Evolutionary conservation across 2,888 invertebrate genomes (phyloP).

Genomic region (Schizotus pectinicornis): DNA sequence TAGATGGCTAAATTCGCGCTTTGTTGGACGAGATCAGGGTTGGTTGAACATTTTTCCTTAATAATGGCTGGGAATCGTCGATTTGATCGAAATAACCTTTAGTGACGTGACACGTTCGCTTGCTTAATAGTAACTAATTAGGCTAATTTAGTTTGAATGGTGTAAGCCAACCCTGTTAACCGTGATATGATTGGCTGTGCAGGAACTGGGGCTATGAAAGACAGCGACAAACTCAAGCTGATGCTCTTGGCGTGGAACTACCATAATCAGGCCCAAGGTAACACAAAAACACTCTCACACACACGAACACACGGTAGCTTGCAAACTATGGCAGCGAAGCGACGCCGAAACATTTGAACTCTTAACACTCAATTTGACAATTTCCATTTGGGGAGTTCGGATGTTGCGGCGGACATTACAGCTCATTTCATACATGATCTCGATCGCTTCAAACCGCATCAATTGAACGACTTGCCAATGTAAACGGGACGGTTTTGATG

Average conservation of each 20-base stretch:
- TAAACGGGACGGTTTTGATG: conserved; percentile 8
- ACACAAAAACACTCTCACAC: conserved; percentile 29
- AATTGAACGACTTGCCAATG: background rate
- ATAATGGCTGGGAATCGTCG: conserved; percentile 1
- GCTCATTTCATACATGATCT: background rate
- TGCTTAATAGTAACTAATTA: conserved; percentile 8
- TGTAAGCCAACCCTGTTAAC: conserved; percentile 57
- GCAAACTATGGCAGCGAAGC: background rate
- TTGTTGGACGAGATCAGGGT: conserved; percentile 44
- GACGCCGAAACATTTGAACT: too few relatives aligned
- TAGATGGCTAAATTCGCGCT: conserved; percentile 37
- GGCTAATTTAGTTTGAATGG: conserved; percentile 5
- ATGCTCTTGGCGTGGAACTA: conserved; percentile 90
- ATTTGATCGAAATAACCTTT: conserved; percentile 4
- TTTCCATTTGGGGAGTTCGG: too few relatives aligned
- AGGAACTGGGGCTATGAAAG: conserved; percentile 71
- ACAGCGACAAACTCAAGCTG: conserved; percentile 86
- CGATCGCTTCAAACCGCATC: background rate
- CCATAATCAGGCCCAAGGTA: conserved; percentile 78
- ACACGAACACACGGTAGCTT: conserved; percentile 3
- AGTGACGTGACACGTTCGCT: background rate
- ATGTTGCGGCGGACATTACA: background rate
- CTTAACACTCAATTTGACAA: conserved; percentile 3
- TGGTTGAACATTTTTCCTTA: conserved; percentile 36
- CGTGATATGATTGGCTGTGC: conserved; percentile 59